phyloP scores from a whole-genome alignment of 2,797 vertebrate species.

The Tamandua tetradactyla region DNA sequence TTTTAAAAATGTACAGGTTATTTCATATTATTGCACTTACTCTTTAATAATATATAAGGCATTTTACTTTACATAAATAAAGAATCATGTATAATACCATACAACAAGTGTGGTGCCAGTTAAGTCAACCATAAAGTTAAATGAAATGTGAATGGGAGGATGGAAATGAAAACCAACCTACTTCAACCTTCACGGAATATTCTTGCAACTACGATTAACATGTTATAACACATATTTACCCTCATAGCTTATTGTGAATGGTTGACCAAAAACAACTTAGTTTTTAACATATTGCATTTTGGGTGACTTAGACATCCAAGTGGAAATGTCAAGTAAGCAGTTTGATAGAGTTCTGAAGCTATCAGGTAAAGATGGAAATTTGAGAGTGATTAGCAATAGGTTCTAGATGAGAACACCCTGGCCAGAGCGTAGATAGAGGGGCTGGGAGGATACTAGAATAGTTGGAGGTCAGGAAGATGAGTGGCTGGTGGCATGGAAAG shows the following conservation, averaged over 20 bases:
- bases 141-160: constrained; percentile 75
- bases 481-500: neutral
- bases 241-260: constrained; percentile 71
- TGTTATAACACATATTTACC: constrained; percentile 73
- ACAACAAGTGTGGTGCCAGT: constrained; percentile 84
- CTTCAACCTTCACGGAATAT: constrained; percentile 77
- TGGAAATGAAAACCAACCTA: constrained; percentile 70
- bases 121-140: constrained; percentile 81
- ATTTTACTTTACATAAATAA: constrained; percentile 88
- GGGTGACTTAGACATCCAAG: neutral
- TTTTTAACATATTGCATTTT: neutral
- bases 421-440: neutral
- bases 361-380: neutral
- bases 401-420: neutral
- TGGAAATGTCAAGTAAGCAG: neutral
- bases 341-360: neutral
- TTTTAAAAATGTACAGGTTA: constrained; percentile 87
- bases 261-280: constrained; percentile 41
- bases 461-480: neutral
- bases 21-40: constrained; percentile 89
- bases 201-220: constrained; percentile 80
- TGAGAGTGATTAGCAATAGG: neutral
- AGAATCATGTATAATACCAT: constrained; percentile 87
- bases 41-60: constrained; percentile 88
- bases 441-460: too few relatives aligned